These are phyloP conservation scores for Empis livida DNA, from an alignment of 2,888 invertebrate species.

Conservation along the genomic window DNA sequence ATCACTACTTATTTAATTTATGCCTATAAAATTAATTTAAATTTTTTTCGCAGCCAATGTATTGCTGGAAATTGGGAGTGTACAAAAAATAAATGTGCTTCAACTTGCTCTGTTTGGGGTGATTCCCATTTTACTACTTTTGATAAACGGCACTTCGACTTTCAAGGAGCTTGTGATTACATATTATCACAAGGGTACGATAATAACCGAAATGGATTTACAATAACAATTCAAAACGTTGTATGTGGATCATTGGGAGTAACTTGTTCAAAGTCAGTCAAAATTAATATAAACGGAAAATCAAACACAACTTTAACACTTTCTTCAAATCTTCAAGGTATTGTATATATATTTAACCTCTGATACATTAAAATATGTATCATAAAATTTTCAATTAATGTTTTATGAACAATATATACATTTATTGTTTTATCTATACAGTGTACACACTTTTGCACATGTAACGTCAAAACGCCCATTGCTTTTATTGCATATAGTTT, in stretches of 20 bases:
- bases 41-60: constrained; percentile 43
- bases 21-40: too few species aligned
- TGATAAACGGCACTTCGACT: constrained; percentile 69
- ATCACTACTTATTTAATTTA: too few species aligned
- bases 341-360: neutral
- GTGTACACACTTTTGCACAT: too few species aligned
- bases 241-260: constrained; percentile 78
- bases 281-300: constrained; percentile 46
- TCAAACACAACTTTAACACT: constrained; percentile 51
- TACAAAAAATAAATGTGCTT: constrained; percentile 56
- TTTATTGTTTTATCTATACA: too few species aligned
- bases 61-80: constrained; percentile 70
- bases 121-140: constrained; percentile 83
- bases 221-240: constrained; percentile 71
- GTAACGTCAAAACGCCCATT: too few species aligned
- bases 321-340: constrained; percentile 29
- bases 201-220: constrained; percentile 51
- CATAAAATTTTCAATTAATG: too few species aligned
- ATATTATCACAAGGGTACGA: constrained; percentile 61
- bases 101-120: constrained; percentile 75
- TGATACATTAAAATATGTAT: too few species aligned
- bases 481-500: too few species aligned
- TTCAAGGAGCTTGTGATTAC: constrained; percentile 82
- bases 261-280: constrained; percentile 75
- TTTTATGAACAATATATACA: too few species aligned